Evolutionary conservation across 2,113 vertebrate genomes (phyloP), one percentile per base, ranked within the genome.

Genomic region (Chionomys nivalis): DNA sequence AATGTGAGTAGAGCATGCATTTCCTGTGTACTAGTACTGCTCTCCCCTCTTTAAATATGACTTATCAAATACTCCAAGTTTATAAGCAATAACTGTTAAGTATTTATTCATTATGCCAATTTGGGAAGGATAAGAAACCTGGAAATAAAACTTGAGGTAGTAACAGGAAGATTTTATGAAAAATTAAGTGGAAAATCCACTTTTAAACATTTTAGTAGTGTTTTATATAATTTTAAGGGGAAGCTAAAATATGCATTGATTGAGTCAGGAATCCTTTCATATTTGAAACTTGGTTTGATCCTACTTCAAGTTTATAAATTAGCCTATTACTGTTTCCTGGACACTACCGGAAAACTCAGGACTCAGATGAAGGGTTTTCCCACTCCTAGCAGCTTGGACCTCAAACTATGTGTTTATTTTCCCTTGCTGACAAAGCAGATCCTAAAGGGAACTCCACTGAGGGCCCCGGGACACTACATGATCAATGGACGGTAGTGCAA

Each of bases 241-340:
- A 68, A 95, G 17, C 17, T 91, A 85, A 90, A 90, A 47, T 92
- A 36, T 4, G 81, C 4, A 3, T 81, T 94, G 19, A 76, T 75
- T 72, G 88, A 36, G 36, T 82, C 23, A 82, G 28, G 42, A 17
- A 89, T 82, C 31, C 61, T 81, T 81, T 93, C 28, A 55, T 11
- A 36, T 28, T 17, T 87, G 21, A 33, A 44, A 90, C 81, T 81
- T 89, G 16, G 85, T 79, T 92, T 88, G 82, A 75, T 39, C 47
- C 3, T 63, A 58, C 6, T 44, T 13, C 42, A 89, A 82, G 65
- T 78, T 87, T 61, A 39, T 66, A 87, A 77, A 21, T 23, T 36
- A 89, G 44, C 75, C 83, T 90, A 11, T 83, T 88, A 65, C n/a
- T n/a, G 21, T 94, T 83, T 83, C n/a, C 23, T 88, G 63, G 44